Conservation (phyloP, 1,140 invertebrate species). For the Latrodectus geometricus region DNA sequence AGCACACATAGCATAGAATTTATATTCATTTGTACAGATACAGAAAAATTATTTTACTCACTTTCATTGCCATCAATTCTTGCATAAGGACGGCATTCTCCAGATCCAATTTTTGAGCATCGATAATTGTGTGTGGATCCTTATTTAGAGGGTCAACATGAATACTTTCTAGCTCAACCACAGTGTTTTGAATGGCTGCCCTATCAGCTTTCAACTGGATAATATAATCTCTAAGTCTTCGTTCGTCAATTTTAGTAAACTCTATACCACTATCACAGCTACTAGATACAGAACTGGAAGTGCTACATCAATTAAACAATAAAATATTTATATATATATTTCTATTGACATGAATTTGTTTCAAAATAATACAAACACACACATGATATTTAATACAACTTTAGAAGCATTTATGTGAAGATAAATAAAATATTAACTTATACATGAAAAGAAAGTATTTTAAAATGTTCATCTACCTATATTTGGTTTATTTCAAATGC, state of each 20-base stretch:
- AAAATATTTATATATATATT: too few relatives aligned
- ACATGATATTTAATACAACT: too few relatives aligned
- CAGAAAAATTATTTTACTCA: constrained; percentile 32
- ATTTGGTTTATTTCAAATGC: too few relatives aligned
- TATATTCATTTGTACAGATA: neutral
- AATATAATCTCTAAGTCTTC: constrained; percentile 72
- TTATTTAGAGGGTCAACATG: constrained; percentile 74
- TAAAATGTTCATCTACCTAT: too few relatives aligned
- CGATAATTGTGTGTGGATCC: constrained; percentile 72
- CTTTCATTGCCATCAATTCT: constrained; percentile 82
- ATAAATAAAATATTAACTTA: too few relatives aligned
- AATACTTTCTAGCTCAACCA: constrained; percentile 79
- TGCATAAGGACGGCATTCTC: constrained; percentile 89
- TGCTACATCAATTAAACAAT: constrained; percentile 64
- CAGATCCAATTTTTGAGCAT: constrained; percentile 80
- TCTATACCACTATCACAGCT: constrained; percentile 66
- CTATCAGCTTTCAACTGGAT: constrained; percentile 80
- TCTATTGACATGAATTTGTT: too few relatives aligned
- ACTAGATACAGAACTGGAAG: constrained; percentile 69
- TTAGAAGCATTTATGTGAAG: too few relatives aligned
- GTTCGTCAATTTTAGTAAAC: constrained; percentile 70
- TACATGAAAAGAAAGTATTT: too few relatives aligned
- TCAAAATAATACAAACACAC: too few relatives aligned
- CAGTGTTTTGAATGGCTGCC: constrained; percentile 77
- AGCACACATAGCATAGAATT: too few relatives aligned